These are phyloP conservation scores for Tinea trinotella DNA, from an alignment of 2,888 invertebrate genomes.

Conservation along the genomic window DNA sequence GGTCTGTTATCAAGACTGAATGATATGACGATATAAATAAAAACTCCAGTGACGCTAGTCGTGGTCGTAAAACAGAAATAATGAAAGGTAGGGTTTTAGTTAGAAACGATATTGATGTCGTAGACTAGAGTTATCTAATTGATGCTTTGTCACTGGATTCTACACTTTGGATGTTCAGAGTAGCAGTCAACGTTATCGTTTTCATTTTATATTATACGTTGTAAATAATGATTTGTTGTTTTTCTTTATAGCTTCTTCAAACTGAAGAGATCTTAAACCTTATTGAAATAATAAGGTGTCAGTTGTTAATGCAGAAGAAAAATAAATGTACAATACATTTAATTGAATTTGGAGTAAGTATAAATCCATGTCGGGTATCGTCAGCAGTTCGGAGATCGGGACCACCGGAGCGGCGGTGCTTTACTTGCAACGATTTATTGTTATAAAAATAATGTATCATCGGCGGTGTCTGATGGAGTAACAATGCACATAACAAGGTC, in stretches of 20 bases:
- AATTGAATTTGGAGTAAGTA: conserved; percentile 15
- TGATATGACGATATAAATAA: conserved; percentile 31
- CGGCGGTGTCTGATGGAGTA: conserved; percentile 40
- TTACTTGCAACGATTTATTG: conserved; percentile 68
- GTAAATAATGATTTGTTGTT: no score
- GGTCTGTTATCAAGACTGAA: conserved; percentile 32
- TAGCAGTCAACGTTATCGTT: background rate
- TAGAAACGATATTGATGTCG: background rate
- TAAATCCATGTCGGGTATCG: conserved; percentile 11
- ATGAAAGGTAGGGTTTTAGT: conserved; percentile 9
- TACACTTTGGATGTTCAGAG: background rate
- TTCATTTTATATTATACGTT: background rate
- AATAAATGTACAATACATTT: no score
- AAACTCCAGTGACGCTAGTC: conserved; percentile 25
- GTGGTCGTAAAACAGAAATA: conserved; percentile 26
- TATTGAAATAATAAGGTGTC: no score
- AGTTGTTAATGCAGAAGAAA: no score
- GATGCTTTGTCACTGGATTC: conserved; percentile 5
- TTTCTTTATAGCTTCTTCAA: no score
- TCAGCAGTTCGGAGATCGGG: conserved; percentile 35
- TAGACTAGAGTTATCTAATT: background rate
- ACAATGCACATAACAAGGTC: conserved; percentile 65
- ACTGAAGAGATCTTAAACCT: no score
- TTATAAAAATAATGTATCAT: conserved; percentile 73
- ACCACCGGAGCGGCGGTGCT: conserved; percentile 61